Evolutionary conservation across 2,888 invertebrate species (phyloP).

Genomic region (Luffia ferchaultella): DNA sequence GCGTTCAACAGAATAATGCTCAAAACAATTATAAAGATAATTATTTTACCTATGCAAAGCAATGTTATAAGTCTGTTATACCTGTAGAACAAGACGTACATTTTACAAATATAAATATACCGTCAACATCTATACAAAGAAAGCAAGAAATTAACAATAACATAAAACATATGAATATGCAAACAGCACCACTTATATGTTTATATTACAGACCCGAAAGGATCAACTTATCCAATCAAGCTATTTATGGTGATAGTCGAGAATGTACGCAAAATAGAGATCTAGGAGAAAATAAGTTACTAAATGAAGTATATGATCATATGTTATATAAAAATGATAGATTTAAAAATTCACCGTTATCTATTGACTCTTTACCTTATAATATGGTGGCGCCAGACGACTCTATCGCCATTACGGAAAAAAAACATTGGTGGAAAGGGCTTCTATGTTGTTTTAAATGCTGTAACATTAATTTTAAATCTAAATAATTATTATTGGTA

Average conservation of each 20-base stretch:
- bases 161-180: not conserved
- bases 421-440: constrained; percentile 30
- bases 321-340: not conserved
- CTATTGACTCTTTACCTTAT: not conserved
- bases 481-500: no score
- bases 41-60: no score
- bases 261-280: not conserved
- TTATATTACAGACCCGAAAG: not conserved
- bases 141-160: not conserved
- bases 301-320: not conserved
- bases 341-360: not conserved
- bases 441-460: constrained; percentile 32
- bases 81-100: no score
- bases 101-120: no score
- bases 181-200: not conserved
- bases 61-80: no score
- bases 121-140: not conserved
- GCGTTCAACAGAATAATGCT: no score
- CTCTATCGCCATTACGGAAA: constrained; percentile 18
- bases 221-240: not conserved
- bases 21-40: no score
- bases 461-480: constrained; percentile 26
- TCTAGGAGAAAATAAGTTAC: no score
- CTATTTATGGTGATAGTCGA: not conserved
- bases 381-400: constrained; percentile 24